phyloP scores from a whole-genome alignment of 1,140 invertebrate species.

The Ooceraea biroi region DNA sequence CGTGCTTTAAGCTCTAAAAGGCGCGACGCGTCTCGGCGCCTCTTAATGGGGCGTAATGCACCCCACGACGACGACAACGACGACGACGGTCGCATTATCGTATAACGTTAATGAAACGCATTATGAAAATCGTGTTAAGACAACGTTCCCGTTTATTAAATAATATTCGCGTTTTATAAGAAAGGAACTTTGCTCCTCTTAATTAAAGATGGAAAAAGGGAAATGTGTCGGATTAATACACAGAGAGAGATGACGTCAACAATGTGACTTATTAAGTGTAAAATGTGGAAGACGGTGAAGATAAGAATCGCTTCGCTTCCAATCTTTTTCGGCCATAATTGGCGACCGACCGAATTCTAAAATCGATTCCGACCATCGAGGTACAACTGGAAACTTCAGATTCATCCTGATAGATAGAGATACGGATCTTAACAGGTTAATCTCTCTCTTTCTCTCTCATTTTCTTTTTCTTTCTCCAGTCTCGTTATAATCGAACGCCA shows the following conservation, averaged over 20 bases:
- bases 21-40: slow-evolving; percentile 50
- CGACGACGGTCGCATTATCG: slow-evolving; percentile 1
- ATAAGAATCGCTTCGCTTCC: neutral
- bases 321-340: neutral
- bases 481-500: neutral
- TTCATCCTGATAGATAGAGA: neutral
- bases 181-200: neutral
- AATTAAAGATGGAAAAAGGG: neutral
- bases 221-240: neutral
- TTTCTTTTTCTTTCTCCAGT: too few relatives aligned
- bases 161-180: neutral
- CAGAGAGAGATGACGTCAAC: neutral
- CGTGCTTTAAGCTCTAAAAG: slow-evolving; percentile 71
- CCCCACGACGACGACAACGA: slow-evolving; percentile 36
- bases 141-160: neutral
- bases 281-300: neutral
- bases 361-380: neutral
- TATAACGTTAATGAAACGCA: slow-evolving; percentile 39
- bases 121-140: neutral
- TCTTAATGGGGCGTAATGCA: slow-evolving; percentile 69
- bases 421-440: neutral
- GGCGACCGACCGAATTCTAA: neutral
- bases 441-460: too few relatives aligned
- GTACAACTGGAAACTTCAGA: neutral
- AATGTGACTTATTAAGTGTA: neutral